These are phyloP conservation scores for Hystrix brachyura DNA, from an alignment of 2,113 vertebrate species.

Conservation along the genomic window DNA sequence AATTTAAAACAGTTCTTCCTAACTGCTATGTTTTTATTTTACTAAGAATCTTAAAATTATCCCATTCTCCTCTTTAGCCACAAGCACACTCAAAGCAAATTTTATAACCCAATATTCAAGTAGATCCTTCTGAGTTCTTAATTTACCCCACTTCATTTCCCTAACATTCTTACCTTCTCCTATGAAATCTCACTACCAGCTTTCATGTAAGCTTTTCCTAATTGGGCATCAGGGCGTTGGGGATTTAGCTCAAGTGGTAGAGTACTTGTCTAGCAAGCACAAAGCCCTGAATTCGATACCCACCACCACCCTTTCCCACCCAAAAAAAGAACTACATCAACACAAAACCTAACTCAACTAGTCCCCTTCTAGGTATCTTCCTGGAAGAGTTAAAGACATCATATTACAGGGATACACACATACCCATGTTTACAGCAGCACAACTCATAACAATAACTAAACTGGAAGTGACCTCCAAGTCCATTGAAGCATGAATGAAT, in stretches of 20 bases:
- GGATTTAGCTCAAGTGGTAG: too few relatives aligned
- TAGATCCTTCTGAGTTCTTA: slow-evolving; percentile 53
- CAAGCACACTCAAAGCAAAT: not conserved
- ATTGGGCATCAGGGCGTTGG: not conserved
- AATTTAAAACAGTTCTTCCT: slow-evolving; percentile 49
- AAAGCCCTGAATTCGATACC: too few relatives aligned
- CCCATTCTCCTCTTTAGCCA: slow-evolving; percentile 34
- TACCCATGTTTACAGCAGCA: not conserved
- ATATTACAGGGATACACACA: not conserved
- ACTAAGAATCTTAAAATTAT: slow-evolving; percentile 9
- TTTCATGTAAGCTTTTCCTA: not conserved
- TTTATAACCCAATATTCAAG: slow-evolving; percentile 25
- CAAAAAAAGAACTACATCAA: too few relatives aligned
- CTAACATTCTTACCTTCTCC: not conserved
- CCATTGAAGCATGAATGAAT: not conserved
- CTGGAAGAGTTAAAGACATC: not conserved
- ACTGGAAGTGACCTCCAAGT: not conserved
- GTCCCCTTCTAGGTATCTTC: not conserved
- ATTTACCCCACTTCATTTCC: not conserved
- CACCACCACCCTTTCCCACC: too few relatives aligned
- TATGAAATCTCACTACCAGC: slow-evolving; percentile 8
- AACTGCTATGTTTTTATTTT: slow-evolving; percentile 8
- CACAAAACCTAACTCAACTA: not conserved
- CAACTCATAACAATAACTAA: not conserved
- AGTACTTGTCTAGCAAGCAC: too few relatives aligned